Evolutionary conservation across 2,797 vertebrate species (phyloP).

Genomic region (Coreius guichenoti): DNA sequence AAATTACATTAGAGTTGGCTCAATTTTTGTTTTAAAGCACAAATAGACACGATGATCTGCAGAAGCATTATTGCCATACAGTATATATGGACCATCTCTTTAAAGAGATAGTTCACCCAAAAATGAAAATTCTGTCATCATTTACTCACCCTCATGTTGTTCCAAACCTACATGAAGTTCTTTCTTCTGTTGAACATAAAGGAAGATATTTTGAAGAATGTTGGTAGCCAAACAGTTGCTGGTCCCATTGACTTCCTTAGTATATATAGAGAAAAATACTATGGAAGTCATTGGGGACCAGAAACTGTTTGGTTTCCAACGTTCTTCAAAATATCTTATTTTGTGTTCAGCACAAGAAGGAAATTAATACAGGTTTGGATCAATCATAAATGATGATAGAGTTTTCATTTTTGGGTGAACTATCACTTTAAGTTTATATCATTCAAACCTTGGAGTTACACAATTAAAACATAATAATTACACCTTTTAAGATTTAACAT

Average conservation of each 20-base stretch:
- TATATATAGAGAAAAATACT: neutral
- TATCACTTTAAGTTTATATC: neutral
- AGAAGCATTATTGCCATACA: neutral
- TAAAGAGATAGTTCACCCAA: neutral
- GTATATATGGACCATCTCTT: neutral
- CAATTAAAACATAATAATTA: neutral
- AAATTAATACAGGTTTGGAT: neutral
- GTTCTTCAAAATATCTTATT: neutral
- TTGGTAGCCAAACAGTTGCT: neutral
- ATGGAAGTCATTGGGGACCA: neutral
- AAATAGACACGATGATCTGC: neutral
- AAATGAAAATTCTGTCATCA: neutral
- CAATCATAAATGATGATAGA: neutral
- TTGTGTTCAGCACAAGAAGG: neutral
- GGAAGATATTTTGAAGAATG: neutral
- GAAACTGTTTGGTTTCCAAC: neutral
- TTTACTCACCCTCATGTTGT: neutral
- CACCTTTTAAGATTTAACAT: neutral
- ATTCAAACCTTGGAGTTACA: neutral
- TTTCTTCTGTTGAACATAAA: neutral
- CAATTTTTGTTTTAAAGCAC: constrained; percentile 2
- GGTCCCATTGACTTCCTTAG: neutral
- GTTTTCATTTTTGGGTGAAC: neutral
- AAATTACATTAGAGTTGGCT: constrained; percentile 25
- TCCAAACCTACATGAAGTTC: neutral